Percentiles rank a stretch among this genome's conserved stretches.
phyloP scores from a whole-genome alignment of 2,888 invertebrate genomes.

The Trypoxylon attenuatum region DNA sequence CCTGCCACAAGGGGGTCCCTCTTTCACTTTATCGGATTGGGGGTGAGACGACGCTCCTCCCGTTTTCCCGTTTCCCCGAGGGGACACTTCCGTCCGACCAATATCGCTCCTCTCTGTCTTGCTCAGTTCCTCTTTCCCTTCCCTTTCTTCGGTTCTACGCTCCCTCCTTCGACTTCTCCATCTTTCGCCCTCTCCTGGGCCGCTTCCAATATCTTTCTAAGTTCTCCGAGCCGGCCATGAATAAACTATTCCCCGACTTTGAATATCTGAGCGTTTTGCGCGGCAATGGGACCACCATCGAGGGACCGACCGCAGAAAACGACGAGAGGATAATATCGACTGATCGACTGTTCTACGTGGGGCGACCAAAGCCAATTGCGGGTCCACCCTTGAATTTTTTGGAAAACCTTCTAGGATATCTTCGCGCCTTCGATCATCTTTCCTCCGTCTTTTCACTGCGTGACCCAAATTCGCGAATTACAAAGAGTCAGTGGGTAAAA shows the following conservation, averaged over 20 bases:
- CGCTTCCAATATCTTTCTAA: constrained; percentile 74
- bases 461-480: too few relatives aligned
- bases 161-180: constrained; percentile 24
- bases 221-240: constrained; percentile 72
- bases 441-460: too few relatives aligned
- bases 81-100: constrained; percentile 74
- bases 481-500: too few relatives aligned
- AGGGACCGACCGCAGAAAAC: constrained; percentile 61
- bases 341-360: constrained; percentile 49
- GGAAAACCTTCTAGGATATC: constrained; percentile 24
- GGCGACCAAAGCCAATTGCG: constrained; percentile 10
- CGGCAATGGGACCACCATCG: constrained; percentile 63
- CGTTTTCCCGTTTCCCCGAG: constrained; percentile 72
- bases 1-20: constrained; percentile 63
- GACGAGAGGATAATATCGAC: constrained; percentile 52
- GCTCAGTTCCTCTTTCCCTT: constrained; percentile 6
- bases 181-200: constrained; percentile 58
- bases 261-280: constrained; percentile 72
- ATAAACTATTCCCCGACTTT: constrained; percentile 74
- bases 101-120: constrained; percentile 58
- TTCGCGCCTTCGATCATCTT: too few relatives aligned
- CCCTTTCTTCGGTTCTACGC: constrained; percentile 42
- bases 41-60: constrained; percentile 64
- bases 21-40: constrained; percentile 71
- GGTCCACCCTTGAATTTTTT: constrained; percentile 50